Percentiles rank a stretch among this genome's conserved stretches.
Conservation (phyloP, 37 sponge, comb jelly and placozoan species). For the Cliona cf. orientalis region DNA sequence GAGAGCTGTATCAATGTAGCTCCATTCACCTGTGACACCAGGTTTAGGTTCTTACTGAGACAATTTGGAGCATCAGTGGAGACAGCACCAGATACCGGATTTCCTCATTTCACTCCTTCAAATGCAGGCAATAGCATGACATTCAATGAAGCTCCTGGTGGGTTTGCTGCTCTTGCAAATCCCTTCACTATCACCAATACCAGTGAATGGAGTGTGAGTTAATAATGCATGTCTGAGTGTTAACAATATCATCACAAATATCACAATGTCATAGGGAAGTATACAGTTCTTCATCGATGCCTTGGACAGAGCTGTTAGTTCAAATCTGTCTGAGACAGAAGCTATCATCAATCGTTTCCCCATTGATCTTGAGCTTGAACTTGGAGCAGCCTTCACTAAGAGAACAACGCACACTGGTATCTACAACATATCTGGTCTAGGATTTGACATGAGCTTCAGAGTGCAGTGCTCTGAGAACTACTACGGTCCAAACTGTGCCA, state of each 20-base stretch:
- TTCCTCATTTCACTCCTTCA: no score
- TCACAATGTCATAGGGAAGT: conserved; percentile 6
- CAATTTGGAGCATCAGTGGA: no score
- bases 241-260: neutral
- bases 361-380: no score
- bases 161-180: neutral
- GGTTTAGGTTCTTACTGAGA: no score
- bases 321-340: conserved; percentile 3
- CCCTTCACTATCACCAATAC: neutral
- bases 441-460: conserved; percentile 2
- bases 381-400: neutral
- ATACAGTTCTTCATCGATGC: conserved; percentile 12
- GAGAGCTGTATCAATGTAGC: no score
- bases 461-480: conserved; percentile 32
- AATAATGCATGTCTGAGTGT: no score
- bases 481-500: conserved; percentile 47
- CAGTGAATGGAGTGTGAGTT: neutral
- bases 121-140: no score
- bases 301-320: neutral
- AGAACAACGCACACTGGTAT: neutral
- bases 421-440: neutral
- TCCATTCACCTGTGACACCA: no score
- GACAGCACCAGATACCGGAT: no score
- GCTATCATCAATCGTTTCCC: neutral
- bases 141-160: neutral